These are phyloP conservation scores for Drosophila punjabiensis DNA, from an alignment of 1,140 invertebrate genomes.

Conservation along the genomic window DNA sequence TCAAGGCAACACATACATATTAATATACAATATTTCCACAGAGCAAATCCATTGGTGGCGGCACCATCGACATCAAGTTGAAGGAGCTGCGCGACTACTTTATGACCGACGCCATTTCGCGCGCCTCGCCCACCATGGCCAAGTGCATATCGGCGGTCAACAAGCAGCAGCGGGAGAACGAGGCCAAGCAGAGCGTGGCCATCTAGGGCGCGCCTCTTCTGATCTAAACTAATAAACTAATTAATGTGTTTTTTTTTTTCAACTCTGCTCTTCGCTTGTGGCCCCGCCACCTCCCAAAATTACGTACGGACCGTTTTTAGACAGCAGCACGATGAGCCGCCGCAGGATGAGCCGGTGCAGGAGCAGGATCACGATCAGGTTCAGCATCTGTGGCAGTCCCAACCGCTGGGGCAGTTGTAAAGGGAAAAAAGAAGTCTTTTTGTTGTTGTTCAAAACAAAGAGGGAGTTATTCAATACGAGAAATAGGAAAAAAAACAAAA, in stretches of 20 bases:
- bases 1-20: not conserved
- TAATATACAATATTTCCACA: conserved; percentile 43
- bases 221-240: conserved; percentile 74
- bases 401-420: conserved; percentile 43
- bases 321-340: conserved; percentile 24
- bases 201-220: conserved; percentile 47
- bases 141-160: conserved; percentile 97
- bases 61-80: conserved; percentile 90
- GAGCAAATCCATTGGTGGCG: conserved; percentile 86
- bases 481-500: conserved; percentile 63
- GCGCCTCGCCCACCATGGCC: conserved; percentile 99
- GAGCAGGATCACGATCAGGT: conserved; percentile 11
- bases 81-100: conserved; percentile 97
- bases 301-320: conserved; percentile 18
- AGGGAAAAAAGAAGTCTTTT: conserved; percentile 53
- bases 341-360: conserved; percentile 26
- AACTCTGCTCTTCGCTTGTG: conserved; percentile 59
- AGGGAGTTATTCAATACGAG: conserved; percentile 62
- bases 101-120: conserved; percentile 98
- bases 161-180: conserved; percentile 86
- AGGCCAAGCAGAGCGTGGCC: conserved; percentile 66
- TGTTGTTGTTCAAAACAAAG: conserved; percentile 65
- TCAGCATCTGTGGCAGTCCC: conserved; percentile 18
- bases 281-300: conserved; percentile 11
- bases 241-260: conserved; percentile 69